Evolutionary conservation across 2,113 vertebrate genomes (phyloP), one percentile per base, ranked within the genome.

Genomic region (Vulpes ferrilata): DNA sequence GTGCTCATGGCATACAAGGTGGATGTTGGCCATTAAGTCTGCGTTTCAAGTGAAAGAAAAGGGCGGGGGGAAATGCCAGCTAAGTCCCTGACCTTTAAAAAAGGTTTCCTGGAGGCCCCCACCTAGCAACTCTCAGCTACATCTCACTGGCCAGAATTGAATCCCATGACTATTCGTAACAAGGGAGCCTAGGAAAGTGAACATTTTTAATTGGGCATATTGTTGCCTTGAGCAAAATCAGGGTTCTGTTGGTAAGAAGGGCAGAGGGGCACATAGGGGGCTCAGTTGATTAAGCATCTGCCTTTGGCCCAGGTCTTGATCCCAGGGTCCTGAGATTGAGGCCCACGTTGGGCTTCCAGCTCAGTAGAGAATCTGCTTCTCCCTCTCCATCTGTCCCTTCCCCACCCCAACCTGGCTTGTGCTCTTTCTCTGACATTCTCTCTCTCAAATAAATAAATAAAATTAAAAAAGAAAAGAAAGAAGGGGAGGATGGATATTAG

Each of bases 151-250:
- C 48, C 60, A 94, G 78, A 88, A 55, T 10, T n/a, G 55, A 7
- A 43, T 79, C 82, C 57, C 10, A 17, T 62, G 82, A 7, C 27
- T 62, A 92, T 11, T 17, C 5, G 69, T 78, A 84, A 11, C 64
- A 90, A 82, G 67, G 74, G n/a, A 82, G 35, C 59, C 64, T 84
- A n/a, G 62, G 53, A 88, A 92, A 10, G 11, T 25, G 23, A 81
- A 22, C 55, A 35, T 38, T 90, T 88, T 59, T 43, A 85, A 84
- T 85, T 71, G 60, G 43, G 43, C 3, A 9, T 43, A 55, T 27
- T 25, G 25, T 88, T 93, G 51, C 80, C 76, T 95, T 80, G 38
- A 92, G 55, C 35, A 91, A 86, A 95, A 83, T 73, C 5, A 35
- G 62, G 20, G 35, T 65, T 80, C 71, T 74, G 13, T 38, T 74